Base-by-base conservation (phyloP, 1,140 invertebrate genomes). In the Caenorhabditis brenneri region DNA sequence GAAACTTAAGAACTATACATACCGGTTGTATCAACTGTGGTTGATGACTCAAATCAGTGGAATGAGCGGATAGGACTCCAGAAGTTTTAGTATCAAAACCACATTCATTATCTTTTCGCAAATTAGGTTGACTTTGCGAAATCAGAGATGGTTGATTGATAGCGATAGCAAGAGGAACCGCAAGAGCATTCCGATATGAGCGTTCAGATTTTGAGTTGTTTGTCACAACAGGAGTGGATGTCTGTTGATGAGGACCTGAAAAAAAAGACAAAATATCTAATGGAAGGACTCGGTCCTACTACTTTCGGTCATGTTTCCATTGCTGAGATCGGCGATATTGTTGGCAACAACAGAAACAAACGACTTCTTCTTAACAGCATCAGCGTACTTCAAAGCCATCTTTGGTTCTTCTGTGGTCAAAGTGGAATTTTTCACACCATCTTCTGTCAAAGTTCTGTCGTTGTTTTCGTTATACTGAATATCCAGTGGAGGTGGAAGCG, bases 51-150 rank as follows among this genome's bases (percentile, higher is more conserved):
- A 74, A 42, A 10, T 74, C 65, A 74, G 36, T 12, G 3, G 65
- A n/a, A 65, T 36, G 29, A 7, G 19, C 10, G 7, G 9, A 27
- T 12, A 42, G 36, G 7, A 58, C 2, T 58, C 39, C 39, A 5
- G 53, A 5, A 27, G 65, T 42, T 39, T 74, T 33, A 10, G 33
- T 74, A 29, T 74, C 65, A n/a, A 74, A 42, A 24, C 65, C 65
- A 24, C 65, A 74, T 27, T 74, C 65, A n/a, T 74, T 74, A 22
- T 74, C 65, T 24, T 74, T 74, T 4, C 65, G 65, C 36, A 74
- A 22, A 42, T 42, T 31, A 46, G 12, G 65, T 19, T 74, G 65
- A 39, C 15, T 39, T 9, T n/a, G 36, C n/a, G n/a, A 22, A 24
- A n/a, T n/a, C 29, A 27, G 16, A 10, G 29, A 65, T 10, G 33